Evolutionary conservation across 2,113 vertebrate genomes (phyloP), one percentile per base, ranked within the genome.

Genomic region (Camelus bactrianus): DNA sequence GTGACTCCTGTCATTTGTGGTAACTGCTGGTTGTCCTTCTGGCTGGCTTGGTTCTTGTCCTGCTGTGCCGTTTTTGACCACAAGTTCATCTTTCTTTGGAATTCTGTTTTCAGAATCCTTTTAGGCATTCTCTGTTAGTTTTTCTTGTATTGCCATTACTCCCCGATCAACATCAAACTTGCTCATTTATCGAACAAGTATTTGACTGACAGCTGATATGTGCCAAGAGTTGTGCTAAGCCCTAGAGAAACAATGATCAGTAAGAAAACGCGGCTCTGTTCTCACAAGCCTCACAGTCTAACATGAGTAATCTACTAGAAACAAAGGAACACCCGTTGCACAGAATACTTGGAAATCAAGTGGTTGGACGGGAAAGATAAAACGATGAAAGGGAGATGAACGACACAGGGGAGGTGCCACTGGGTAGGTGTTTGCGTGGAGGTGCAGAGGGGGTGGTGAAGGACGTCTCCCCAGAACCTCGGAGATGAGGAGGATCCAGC

Each of bases 391-490:
- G 6, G 6, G 26, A 50, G 24, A 15, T 15, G 12, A 8, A 13
- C 0, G 20, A 6, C 8, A 6, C 26, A 9, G 22, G 12, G 9
- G 52, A 8, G 7, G 9, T 14, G 2, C 8, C 26, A 3, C 67
- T 2, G 13, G 3, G 0, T 20, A 15, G 1, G 24, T 10, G 5
- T 16, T 8, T 26, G 6, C 26, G 0, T 1, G 10, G 10, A 1
- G 7, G 0, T 8, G 2, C 10, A 8, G 42, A 9, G 0, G 1
- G 13, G 3, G 0, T 24, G 62, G 32, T 22, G 6, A 7, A 28
- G 16, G 20, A 3, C 0, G 26, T 2, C 67, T 62, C 26, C 0
- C 3, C 10, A 42, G 52, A 38, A 19, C 24, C 8, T 22, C 35
- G 42, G 11, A 3, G 48, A 22, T 4, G 48, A 73, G 48, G 3